These are phyloP conservation scores for Tubulanus polymorphus DNA, from an alignment of 2,888 invertebrate species.

Conservation along the genomic window DNA sequence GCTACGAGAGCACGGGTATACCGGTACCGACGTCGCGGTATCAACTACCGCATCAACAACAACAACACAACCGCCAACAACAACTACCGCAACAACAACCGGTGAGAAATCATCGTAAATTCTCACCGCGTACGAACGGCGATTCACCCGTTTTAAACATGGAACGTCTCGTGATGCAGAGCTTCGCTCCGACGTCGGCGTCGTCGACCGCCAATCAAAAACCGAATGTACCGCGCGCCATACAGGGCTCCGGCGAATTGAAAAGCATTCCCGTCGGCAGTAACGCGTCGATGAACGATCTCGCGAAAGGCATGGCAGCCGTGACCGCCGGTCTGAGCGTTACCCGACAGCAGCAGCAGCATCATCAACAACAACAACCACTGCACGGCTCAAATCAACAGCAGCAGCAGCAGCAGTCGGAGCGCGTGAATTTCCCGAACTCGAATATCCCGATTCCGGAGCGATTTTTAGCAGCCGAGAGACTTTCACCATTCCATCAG, in stretches of 20 bases:
- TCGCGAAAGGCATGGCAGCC: too few species aligned
- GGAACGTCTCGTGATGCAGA: neutral
- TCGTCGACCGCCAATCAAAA: neutral
- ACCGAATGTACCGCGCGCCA: neutral
- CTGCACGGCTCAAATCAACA: slow-evolving; percentile 7
- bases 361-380: slow-evolving; percentile 6
- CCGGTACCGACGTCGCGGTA: neutral
- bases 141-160: neutral
- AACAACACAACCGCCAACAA: neutral
- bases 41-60: neutral
- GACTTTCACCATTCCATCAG: slow-evolving; percentile 8
- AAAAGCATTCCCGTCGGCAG: neutral
- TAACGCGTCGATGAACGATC: neutral
- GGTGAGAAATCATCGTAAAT: too few species aligned
- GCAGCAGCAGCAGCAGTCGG: neutral
- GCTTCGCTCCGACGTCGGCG: neutral
- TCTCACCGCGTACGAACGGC: neutral
- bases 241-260: neutral
- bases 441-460: neutral
- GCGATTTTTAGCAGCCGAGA: neutral
- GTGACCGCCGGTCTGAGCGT: too few species aligned
- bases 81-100: too few species aligned
- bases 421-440: neutral
- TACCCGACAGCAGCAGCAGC: slow-evolving; percentile 5
- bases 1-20: slow-evolving; percentile 6